These are phyloP conservation scores for Trichechus manatus DNA, from an alignment of 2,113 vertebrate species.

Conservation along the genomic window DNA sequence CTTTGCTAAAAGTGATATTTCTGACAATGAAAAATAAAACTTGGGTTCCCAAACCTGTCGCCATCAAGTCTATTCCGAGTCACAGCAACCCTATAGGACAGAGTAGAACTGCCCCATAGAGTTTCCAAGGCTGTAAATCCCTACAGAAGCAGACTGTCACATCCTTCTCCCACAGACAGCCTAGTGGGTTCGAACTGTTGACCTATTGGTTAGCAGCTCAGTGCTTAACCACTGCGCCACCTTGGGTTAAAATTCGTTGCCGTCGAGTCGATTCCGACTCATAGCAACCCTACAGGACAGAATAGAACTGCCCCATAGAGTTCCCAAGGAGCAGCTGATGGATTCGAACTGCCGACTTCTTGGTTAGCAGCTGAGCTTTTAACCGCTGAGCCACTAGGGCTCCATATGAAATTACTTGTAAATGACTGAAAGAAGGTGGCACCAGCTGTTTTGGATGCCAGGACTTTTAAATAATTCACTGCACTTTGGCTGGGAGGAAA, in stretches of 20 bases:
- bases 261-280: too few relatives aligned
- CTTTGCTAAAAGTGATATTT: not conserved
- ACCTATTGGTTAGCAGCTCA: too few relatives aligned
- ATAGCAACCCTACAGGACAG: too few relatives aligned
- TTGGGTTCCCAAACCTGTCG: not conserved
- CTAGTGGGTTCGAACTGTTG: too few relatives aligned
- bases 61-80: not conserved
- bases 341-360: not conserved
- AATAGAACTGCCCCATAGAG: too few relatives aligned
- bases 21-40: not conserved
- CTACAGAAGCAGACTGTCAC: not conserved
- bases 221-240: too few relatives aligned
- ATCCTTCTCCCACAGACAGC: not conserved
- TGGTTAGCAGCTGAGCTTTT: not conserved
- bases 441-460: not conserved
- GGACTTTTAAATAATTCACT: slow-evolving; percentile 18
- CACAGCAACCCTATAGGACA: not conserved
- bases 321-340: not conserved
- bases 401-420: not conserved
- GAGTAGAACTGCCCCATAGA: not conserved
- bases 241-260: too few relatives aligned
- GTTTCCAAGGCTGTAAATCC: not conserved
- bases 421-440: not conserved
- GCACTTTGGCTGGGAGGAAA: slow-evolving; percentile 26
- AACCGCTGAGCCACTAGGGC: not conserved